These are phyloP conservation scores for Hiodon alosoides DNA, from an alignment of 2,113 vertebrate species.

Conservation along the genomic window DNA sequence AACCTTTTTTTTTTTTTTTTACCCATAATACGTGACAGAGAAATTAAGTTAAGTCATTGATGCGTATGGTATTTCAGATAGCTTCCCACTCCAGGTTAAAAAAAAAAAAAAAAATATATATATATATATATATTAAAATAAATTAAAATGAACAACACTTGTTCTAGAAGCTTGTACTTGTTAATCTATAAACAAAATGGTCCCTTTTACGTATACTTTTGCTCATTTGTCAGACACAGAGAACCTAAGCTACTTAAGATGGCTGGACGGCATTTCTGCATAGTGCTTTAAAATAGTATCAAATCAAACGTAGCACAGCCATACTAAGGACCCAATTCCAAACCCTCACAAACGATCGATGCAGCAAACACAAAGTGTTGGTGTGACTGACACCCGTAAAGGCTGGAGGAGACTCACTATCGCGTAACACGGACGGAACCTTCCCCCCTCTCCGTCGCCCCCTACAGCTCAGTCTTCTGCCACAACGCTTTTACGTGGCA, in stretches of 20 bases:
- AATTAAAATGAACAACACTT: neutral
- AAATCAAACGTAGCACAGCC: slow-evolving; percentile 32
- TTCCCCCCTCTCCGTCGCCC: slow-evolving; percentile 18
- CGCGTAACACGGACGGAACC: neutral
- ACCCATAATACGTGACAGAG: slow-evolving; percentile 59
- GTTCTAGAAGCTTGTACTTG: too few relatives aligned
- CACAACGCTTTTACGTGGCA: neutral
- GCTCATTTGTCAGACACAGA: slow-evolving; percentile 1
- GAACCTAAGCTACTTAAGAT: slow-evolving; percentile 3
- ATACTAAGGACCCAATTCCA: slow-evolving; percentile 26
- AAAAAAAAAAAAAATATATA: slow-evolving; percentile 23
- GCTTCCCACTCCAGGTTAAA: neutral
- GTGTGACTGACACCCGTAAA: neutral
- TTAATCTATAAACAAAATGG: slow-evolving; percentile 32
- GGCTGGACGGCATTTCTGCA: slow-evolving; percentile 26
- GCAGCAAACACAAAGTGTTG: neutral
- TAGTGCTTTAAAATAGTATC: slow-evolving; percentile 29
- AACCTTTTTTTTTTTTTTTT: slow-evolving; percentile 40
- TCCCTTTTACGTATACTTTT: slow-evolving; percentile 14
- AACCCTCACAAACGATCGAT: neutral
- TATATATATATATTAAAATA: slow-evolving; percentile 24
- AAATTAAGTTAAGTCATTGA: slow-evolving; percentile 69
- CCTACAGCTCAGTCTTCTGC: neutral
- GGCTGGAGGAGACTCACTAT: neutral
- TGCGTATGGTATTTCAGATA: slow-evolving; percentile 12